These are phyloP conservation scores for Trochalopteron elliotii DNA, from an alignment of 2,113 vertebrate genomes.

Conservation along the genomic window DNA sequence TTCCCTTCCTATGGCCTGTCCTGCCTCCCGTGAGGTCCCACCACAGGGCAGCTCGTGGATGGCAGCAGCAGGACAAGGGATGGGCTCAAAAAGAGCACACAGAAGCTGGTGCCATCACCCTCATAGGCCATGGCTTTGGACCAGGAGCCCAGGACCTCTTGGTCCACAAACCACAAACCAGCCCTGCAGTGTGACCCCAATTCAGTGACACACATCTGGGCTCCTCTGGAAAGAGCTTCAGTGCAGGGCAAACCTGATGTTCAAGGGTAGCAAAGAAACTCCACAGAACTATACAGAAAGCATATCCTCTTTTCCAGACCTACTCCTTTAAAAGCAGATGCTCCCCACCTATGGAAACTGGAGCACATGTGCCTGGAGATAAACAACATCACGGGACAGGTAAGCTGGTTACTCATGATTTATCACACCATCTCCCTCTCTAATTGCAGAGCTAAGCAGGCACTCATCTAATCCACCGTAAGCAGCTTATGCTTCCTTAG, in stretches of 20 bases:
- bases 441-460: slow-evolving; percentile 37
- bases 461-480: slow-evolving; percentile 25
- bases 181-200: neutral
- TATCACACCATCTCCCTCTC: slow-evolving; percentile 32
- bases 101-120: neutral
- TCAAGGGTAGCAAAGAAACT: neutral
- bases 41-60: rapidly evolving
- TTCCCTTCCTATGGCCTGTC: rapidly evolving
- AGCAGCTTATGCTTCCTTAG: slow-evolving; percentile 5
- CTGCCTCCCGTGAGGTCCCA: rapidly evolving
- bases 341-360: neutral
- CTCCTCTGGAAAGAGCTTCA: neutral
- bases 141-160: neutral
- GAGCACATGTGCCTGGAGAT: neutral
- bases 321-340: neutral
- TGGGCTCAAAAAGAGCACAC: neutral
- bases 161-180: neutral
- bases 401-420: slow-evolving; percentile 35
- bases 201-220: rapidly evolving
- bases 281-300: rapidly evolving
- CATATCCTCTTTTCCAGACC: neutral
- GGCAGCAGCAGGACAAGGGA: neutral
- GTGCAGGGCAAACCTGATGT: rapidly evolving
- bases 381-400: slow-evolving; percentile 35
- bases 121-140: rapidly evolving